Conservation (phyloP, 2,113 vertebrate species). For the Poeciliopsis retropinna region DNA sequence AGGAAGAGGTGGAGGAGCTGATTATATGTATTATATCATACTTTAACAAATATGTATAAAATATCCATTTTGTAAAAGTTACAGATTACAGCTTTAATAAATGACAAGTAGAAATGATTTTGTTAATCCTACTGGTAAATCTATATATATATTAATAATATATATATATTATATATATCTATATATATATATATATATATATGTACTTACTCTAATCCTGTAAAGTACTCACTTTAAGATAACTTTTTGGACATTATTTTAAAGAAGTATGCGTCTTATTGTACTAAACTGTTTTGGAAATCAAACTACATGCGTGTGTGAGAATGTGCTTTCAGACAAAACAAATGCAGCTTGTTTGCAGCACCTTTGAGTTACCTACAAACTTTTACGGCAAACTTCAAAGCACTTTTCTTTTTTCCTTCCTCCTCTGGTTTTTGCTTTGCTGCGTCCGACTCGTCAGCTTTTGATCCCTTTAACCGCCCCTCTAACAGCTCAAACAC, state of each 20-base stretch:
- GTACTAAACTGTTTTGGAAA: not conserved
- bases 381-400: constrained; percentile 68
- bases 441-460: constrained; percentile 24
- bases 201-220: too few relatives aligned
- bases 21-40: too few relatives aligned
- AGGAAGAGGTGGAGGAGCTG: too few relatives aligned
- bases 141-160: too few relatives aligned
- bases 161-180: too few relatives aligned
- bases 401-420: constrained; percentile 60
- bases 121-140: too few relatives aligned
- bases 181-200: too few relatives aligned
- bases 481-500: not conserved
- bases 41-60: too few relatives aligned
- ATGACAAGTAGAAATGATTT: too few relatives aligned
- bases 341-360: not conserved
- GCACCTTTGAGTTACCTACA: constrained; percentile 9
- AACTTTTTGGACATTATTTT: not conserved
- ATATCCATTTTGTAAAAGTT: too few relatives aligned
- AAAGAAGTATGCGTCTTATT: not conserved
- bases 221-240: too few relatives aligned
- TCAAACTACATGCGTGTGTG: not conserved
- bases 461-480: constrained; percentile 9
- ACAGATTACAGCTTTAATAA: too few relatives aligned
- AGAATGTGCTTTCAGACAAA: not conserved
- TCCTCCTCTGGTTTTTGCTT: constrained; percentile 9